Percentiles rank a stretch among this genome's conserved stretches.
Conservation (phyloP, 2,888 invertebrate species). For the Pseudococcus jackbeardsleyi region DNA sequence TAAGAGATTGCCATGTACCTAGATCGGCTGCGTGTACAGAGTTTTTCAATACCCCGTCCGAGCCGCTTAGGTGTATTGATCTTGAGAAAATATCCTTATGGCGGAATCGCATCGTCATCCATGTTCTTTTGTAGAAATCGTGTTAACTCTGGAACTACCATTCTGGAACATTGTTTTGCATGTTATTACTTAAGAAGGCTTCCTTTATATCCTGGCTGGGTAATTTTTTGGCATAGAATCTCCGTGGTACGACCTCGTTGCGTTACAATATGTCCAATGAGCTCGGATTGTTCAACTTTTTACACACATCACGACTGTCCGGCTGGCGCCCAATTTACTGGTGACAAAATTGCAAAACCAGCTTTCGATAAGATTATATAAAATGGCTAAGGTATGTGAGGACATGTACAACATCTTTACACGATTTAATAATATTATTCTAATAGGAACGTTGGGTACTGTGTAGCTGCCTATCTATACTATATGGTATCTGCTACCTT, state of each 20-base stretch:
- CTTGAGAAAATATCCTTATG: not conserved
- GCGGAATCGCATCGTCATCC: not conserved
- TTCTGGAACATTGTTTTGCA: not conserved
- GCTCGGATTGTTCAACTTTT: too few relatives aligned
- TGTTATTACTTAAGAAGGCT: not conserved
- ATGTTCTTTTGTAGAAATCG: not conserved
- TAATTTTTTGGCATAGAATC: not conserved
- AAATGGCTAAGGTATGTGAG: not conserved
- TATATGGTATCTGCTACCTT: not conserved
- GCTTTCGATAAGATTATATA: not conserved
- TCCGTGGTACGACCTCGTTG: not conserved
- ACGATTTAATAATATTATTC: not conserved
- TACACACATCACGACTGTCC: not conserved
- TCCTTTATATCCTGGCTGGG: not conserved
- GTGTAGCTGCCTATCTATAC: too few relatives aligned
- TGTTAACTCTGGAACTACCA: not conserved
- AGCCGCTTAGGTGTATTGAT: not conserved
- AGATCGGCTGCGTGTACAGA: not conserved
- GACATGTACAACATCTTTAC: constrained; percentile 17
- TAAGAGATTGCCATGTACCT: not conserved
- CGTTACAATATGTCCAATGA: not conserved
- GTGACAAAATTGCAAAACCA: constrained; percentile 8
- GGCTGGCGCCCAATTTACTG: constrained; percentile 14
- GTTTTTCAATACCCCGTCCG: not conserved
- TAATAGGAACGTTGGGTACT: not conserved